Conservation (phyloP, 35 echinoderm and acorn worm species). For the Strongylocentrotus purpuratus region DNA sequence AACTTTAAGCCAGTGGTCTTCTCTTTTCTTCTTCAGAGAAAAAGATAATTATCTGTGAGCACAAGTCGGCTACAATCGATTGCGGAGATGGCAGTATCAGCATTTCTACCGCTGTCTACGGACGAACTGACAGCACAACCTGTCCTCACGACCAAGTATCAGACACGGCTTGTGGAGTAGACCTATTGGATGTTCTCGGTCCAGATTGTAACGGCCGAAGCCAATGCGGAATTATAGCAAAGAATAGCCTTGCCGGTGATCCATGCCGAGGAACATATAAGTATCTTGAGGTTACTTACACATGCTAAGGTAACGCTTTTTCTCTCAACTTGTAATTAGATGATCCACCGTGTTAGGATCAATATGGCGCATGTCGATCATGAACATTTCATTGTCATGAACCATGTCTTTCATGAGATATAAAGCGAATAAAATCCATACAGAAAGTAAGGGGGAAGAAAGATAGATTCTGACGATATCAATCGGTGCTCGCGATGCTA, state of each 20-base stretch:
- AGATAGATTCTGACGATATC: too few relatives aligned
- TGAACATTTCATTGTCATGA: too few relatives aligned
- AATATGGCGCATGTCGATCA: too few relatives aligned
- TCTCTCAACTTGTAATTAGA: too few relatives aligned
- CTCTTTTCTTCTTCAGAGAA: background rate
- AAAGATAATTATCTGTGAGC: background rate
- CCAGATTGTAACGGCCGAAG: background rate
- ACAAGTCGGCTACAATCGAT: background rate
- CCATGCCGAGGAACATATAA: background rate
- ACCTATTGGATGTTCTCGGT: background rate
- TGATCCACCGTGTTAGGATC: too few relatives aligned
- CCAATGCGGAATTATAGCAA: background rate
- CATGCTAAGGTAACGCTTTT: background rate
- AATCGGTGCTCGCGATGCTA: too few relatives aligned
- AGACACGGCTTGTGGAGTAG: background rate
- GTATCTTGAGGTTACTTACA: background rate
- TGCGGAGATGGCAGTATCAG: background rate
- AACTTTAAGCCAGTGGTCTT: too few relatives aligned
- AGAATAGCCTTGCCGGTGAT: background rate
- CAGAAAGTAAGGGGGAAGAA: too few relatives aligned
- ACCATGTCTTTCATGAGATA: too few relatives aligned
- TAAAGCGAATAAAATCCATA: too few relatives aligned
- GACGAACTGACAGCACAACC: background rate
- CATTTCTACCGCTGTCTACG: background rate
- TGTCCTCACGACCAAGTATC: background rate